Conservation (phyloP, 2,797 vertebrate genomes). For the Philypnodon macrostomus region DNA sequence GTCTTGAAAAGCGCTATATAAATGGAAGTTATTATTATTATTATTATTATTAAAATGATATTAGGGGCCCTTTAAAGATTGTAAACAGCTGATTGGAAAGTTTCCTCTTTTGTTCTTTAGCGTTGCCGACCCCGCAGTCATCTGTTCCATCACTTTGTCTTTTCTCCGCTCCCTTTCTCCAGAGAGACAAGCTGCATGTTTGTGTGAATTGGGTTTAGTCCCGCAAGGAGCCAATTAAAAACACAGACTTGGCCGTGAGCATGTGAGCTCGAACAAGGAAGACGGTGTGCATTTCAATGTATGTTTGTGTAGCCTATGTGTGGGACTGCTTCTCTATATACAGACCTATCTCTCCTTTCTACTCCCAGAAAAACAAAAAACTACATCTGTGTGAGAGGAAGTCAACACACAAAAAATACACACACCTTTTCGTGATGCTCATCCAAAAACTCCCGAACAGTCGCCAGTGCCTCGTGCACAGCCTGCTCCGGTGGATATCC, state of each 20-base stretch:
- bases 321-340: constrained; percentile 43
- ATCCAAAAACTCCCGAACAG: constrained; percentile 84
- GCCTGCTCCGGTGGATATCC: constrained; percentile 86
- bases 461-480: constrained; percentile 79
- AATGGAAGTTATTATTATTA: too few species aligned
- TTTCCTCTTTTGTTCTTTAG: constrained; percentile 49
- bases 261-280: constrained; percentile 36
- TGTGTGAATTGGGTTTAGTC: constrained; percentile 59
- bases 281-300: constrained; percentile 41
- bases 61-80: constrained; percentile 43
- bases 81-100: constrained; percentile 57
- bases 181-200: constrained; percentile 46
- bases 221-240: constrained; percentile 81
- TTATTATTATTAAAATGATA: too few species aligned
- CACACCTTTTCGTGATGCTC: constrained; percentile 83
- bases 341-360: constrained; percentile 39
- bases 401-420: constrained; percentile 44
- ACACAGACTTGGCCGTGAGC: constrained; percentile 67
- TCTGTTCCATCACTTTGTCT: constrained; percentile 68
- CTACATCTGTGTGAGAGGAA: constrained; percentile 72
- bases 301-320: constrained; percentile 20
- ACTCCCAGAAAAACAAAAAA: constrained; percentile 65
- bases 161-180: constrained; percentile 47
- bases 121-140: constrained; percentile 45
- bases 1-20: too few species aligned